A percentile compares a stretch with the other conserved stretches of the same genome.
phyloP scores from a whole-genome alignment of 2,888 invertebrate species.

The Noctuana brunneofusca region DNA sequence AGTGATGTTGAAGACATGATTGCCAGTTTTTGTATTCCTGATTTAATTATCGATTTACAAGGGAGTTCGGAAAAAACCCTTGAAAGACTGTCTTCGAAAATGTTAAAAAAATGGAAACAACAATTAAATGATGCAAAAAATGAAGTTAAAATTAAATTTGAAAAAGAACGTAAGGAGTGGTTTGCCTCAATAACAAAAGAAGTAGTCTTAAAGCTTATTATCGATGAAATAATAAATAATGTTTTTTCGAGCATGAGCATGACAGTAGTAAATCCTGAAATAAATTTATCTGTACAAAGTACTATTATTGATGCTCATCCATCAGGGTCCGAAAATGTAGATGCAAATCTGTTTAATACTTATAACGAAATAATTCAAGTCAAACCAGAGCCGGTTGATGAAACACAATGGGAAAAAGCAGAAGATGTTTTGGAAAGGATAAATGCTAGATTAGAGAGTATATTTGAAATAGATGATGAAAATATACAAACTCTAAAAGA shows the following conservation, averaged over 20 bases:
- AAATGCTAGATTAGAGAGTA: slow-evolving; percentile 66
- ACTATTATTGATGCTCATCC: slow-evolving; percentile 76
- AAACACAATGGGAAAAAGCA: slow-evolving; percentile 73
- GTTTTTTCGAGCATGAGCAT: slow-evolving; percentile 34
- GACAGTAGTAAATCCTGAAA: slow-evolving; percentile 39
- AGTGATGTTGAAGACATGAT: slow-evolving; percentile 81
- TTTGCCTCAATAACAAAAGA: slow-evolving; percentile 55
- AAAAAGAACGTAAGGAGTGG: slow-evolving; percentile 56
- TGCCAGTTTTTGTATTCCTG: slow-evolving; percentile 79
- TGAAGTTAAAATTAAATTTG: slow-evolving; percentile 49
- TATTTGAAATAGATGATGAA: slow-evolving; percentile 70
- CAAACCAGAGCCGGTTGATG: slow-evolving; percentile 75
- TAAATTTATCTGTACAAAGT: slow-evolving; percentile 55
- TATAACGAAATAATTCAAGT: slow-evolving; percentile 66
- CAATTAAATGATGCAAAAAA: slow-evolving; percentile 64
- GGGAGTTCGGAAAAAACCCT: slow-evolving; percentile 56
- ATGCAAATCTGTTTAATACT: slow-evolving; percentile 59
- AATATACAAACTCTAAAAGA: slow-evolving; percentile 67
- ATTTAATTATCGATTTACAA: slow-evolving; percentile 80
- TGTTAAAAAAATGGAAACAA: slow-evolving; percentile 66
- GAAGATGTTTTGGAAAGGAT: slow-evolving; percentile 74
- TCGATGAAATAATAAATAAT: slow-evolving; percentile 60
- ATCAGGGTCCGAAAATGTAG: slow-evolving; percentile 54
- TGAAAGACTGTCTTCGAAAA: slow-evolving; percentile 56
- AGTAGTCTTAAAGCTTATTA: slow-evolving; percentile 57